A percentile compares a stretch with the other conserved stretches of the same genome.
phyloP scores from a whole-genome alignment of 1,140 invertebrate species.

The Choristoneura fumiferana region DNA sequence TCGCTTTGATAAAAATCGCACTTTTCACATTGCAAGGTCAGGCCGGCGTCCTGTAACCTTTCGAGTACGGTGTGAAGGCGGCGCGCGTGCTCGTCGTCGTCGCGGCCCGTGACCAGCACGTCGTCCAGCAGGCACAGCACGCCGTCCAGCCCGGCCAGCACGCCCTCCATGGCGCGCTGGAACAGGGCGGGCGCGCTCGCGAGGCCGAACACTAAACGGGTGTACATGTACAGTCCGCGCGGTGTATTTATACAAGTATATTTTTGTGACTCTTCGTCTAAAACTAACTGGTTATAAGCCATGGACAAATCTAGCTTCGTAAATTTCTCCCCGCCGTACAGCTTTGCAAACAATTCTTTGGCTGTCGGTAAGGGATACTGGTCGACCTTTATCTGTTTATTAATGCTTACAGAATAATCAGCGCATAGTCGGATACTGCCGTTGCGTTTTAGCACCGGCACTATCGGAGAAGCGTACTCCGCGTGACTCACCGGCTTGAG shows the following conservation, averaged over 20 bases:
- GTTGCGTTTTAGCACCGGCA: constrained; percentile 1
- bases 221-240: constrained; percentile 2
- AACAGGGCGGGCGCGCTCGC: too few relatives aligned
- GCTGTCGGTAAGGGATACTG: too few relatives aligned
- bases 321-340: constrained; percentile 38
- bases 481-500: background rate
- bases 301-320: constrained; percentile 53
- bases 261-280: constrained; percentile 41
- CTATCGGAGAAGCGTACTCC: too few relatives aligned
- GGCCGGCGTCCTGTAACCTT: too few relatives aligned
- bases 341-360: constrained; percentile 38
- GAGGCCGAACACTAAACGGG: background rate
- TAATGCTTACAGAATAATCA: constrained; percentile 10
- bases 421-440: background rate
- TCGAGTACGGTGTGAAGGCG: too few relatives aligned
- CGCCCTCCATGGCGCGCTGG: too few relatives aligned
- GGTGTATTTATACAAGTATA: constrained; percentile 10
- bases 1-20: constrained; percentile 40
- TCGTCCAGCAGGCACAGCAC: too few relatives aligned
- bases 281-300: too few relatives aligned
- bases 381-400: constrained; percentile 21
- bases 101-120: too few relatives aligned
- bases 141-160: too few relatives aligned
- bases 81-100: too few relatives aligned
- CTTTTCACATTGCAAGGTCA: constrained; percentile 16